A percentile compares a stretch with the other conserved stretches of the same genome.
These are phyloP conservation scores for Eupsilia transversa DNA, from an alignment of 2,888 invertebrate species.

Conservation along the genomic window DNA sequence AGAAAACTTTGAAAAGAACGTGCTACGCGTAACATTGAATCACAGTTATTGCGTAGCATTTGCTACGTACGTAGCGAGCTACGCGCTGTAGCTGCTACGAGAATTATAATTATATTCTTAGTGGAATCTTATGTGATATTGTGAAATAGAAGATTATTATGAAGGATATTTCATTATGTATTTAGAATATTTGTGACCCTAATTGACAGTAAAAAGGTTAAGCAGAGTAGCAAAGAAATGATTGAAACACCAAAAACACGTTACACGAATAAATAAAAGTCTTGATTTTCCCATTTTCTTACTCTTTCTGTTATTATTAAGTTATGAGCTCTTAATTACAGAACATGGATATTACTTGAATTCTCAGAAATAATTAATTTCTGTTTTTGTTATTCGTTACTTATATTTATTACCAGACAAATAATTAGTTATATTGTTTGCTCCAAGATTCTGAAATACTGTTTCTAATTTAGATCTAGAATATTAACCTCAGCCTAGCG, in stretches of 20 bases:
- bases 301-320: not conserved
- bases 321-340: not conserved
- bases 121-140: conserved; percentile 45
- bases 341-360: too few relatives aligned
- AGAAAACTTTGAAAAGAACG: conserved; percentile 20
- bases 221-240: not conserved
- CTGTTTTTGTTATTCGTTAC: not conserved
- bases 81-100: conserved; percentile 37
- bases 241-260: not conserved
- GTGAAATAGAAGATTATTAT: not conserved
- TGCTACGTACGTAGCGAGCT: conserved; percentile 58
- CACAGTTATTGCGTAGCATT: conserved; percentile 47
- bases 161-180: not conserved
- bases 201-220: not conserved
- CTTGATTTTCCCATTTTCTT: not conserved
- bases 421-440: not conserved
- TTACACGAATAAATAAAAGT: not conserved
- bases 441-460: not conserved
- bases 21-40: conserved; percentile 23
- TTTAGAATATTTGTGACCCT: not conserved
- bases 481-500: not conserved
- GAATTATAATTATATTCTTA: conserved; percentile 26
- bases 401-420: not conserved
- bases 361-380: not conserved
- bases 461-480: not conserved